phyloP scores from a whole-genome alignment of 2,888 invertebrate species.

The Drosophila seclusa region DNA sequence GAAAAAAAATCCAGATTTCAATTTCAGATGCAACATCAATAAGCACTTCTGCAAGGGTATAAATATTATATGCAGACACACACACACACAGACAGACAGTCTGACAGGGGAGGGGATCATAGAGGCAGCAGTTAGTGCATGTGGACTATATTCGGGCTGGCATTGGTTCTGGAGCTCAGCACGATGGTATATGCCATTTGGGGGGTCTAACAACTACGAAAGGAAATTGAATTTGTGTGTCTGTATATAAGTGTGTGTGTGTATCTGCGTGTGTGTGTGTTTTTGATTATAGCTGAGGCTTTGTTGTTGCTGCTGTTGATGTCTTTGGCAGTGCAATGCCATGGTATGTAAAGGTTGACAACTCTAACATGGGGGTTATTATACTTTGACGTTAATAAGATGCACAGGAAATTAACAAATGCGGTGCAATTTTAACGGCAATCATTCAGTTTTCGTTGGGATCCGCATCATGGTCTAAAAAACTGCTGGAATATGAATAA shows the following conservation, averaged over 20 bases:
- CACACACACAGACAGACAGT: constrained; percentile 12
- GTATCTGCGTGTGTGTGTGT: not conserved
- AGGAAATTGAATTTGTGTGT: constrained; percentile 76
- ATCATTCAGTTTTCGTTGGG: not conserved
- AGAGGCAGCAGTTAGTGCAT: constrained; percentile 28
- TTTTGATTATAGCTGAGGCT: constrained; percentile 5
- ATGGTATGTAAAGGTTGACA: constrained; percentile 10
- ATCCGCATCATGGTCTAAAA: not conserved
- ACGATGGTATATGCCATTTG: constrained; percentile 41
- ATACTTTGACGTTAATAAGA: constrained; percentile 35
- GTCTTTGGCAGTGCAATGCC: constrained; percentile 7
- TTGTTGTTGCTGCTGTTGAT: constrained; percentile 18
- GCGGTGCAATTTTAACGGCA: not conserved
- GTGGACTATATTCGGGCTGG: constrained; percentile 20
- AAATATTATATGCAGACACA: constrained; percentile 68
- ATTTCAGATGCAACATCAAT: constrained; percentile 81
- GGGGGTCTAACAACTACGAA: constrained; percentile 49
- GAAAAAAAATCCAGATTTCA: constrained; percentile 66
- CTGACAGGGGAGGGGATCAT: constrained; percentile 1
- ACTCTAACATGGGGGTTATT: constrained; percentile 16
- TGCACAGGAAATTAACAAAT: constrained; percentile 30
- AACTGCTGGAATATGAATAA: not conserved
- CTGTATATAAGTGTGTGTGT: constrained; percentile 14
- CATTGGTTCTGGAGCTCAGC: constrained; percentile 25
- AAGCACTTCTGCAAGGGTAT: constrained; percentile 76